Evolutionary conservation across 2,888 invertebrate genomes (phyloP).

Genomic region (Noctua janthina): DNA sequence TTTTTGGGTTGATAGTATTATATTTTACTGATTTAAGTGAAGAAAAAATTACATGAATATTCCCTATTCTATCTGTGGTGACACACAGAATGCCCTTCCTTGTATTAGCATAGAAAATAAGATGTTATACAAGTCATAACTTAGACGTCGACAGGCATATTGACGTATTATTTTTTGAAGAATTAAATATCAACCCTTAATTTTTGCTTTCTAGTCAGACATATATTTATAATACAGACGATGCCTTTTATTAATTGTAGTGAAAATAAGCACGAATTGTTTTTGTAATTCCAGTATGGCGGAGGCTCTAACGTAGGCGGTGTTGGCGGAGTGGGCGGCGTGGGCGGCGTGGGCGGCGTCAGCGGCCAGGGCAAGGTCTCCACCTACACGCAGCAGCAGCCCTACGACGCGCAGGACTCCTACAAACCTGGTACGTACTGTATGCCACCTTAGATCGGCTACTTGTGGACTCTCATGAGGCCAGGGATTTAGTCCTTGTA

Average conservation of each 20-base stretch:
- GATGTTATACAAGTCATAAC: too few relatives aligned
- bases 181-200: background rate
- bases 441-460: too few relatives aligned
- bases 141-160: too few relatives aligned
- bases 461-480: too few relatives aligned
- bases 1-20: too few relatives aligned
- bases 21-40: too few relatives aligned
- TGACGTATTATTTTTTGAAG: too few relatives aligned
- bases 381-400: slow-evolving; percentile 82
- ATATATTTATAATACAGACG: background rate
- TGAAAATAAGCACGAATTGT: background rate
- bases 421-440: slow-evolving; percentile 79
- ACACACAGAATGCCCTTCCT: too few relatives aligned
- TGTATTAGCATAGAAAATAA: too few relatives aligned
- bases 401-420: slow-evolving; percentile 85
- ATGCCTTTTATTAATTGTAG: background rate
- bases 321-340: slow-evolving; percentile 78
- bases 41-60: too few relatives aligned
- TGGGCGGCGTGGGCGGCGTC: slow-evolving; percentile 83
- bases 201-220: background rate
- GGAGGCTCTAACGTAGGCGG: slow-evolving; percentile 83
- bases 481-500: background rate
- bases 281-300: slow-evolving; percentile 80
- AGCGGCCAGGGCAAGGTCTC: slow-evolving; percentile 83
- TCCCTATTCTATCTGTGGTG: too few relatives aligned